Conservation (phyloP, 2,888 invertebrate species). For the Ophion ventricosus region DNA sequence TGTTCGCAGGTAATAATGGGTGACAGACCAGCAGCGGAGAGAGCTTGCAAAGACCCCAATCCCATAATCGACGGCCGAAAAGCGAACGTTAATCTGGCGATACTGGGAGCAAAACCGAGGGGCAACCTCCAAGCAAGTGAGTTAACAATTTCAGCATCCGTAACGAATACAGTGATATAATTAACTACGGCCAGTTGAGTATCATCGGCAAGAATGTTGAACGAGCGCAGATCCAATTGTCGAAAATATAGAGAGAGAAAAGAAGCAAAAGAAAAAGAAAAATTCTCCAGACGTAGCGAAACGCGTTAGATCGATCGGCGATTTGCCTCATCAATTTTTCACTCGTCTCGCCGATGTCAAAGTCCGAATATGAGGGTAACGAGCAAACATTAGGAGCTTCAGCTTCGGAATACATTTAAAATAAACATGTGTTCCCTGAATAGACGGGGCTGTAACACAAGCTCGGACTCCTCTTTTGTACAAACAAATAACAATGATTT, state of each 20-base stretch:
- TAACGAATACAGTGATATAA: background rate
- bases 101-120: constrained; percentile 97
- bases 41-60: constrained; percentile 99
- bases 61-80: constrained; percentile 99
- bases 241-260: constrained; percentile 4
- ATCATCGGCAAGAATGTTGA: background rate
- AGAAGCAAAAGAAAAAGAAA: background rate
- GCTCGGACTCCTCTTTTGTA: background rate
- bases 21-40: constrained; percentile 95
- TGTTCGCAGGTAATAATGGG: constrained; percentile 97
- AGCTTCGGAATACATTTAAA: constrained; percentile 64
- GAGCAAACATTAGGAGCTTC: constrained; percentile 45
- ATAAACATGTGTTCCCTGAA: constrained; percentile 57
- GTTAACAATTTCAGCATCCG: constrained; percentile 72
- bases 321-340: constrained; percentile 70
- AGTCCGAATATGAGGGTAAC: constrained; percentile 44
- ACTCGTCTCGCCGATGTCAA: constrained; percentile 64
- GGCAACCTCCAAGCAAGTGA: constrained; percentile 93
- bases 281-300: constrained; percentile 1
- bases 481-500: constrained; percentile 18
- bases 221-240: background rate
- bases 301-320: constrained; percentile 30
- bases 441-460: background rate
- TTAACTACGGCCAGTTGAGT: background rate
- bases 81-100: constrained; percentile 98